These are phyloP conservation scores for Bicyclus anynana DNA, from an alignment of 1,140 invertebrate species.

Conservation along the genomic window DNA sequence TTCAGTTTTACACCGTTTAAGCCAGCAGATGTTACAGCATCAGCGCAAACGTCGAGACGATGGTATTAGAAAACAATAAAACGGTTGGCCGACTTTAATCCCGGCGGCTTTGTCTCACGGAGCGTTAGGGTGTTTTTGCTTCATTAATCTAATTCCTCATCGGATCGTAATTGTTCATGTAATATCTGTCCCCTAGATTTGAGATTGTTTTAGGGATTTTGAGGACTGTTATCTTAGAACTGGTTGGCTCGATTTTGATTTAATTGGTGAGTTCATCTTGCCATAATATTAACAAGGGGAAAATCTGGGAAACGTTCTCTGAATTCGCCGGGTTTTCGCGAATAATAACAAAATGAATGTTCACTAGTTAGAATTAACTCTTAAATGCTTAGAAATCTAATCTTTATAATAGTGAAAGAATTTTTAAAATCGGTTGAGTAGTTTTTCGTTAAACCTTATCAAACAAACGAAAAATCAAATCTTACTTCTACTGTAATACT, in stretches of 20 bases:
- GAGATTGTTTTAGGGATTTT: slow-evolving; percentile 8
- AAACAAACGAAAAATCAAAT: no score
- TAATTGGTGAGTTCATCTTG: not conserved
- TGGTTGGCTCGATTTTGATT: not conserved
- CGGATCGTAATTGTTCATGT: slow-evolving; percentile 48
- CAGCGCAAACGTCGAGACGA: slow-evolving; percentile 23
- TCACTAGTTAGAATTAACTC: no score
- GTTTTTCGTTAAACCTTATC: no score
- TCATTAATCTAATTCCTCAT: slow-evolving; percentile 57
- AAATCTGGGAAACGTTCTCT: not conserved
- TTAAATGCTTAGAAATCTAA: no score
- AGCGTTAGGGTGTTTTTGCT: slow-evolving; percentile 54
- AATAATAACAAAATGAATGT: no score
- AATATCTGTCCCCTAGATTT: slow-evolving; percentile 24
- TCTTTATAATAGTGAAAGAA: no score
- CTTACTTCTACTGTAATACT: no score
- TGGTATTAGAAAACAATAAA: slow-evolving; percentile 60
- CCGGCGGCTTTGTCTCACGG: slow-evolving; percentile 44
- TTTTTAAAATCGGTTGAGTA: no score
- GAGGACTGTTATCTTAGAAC: slow-evolving; percentile 4
- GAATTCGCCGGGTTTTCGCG: no score
- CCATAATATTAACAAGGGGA: not conserved
- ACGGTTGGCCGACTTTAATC: slow-evolving; percentile 52
- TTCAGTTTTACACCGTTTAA: no score
- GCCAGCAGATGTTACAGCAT: not conserved